Percentiles rank a stretch among this genome's conserved stretches.
phyloP scores from a whole-genome alignment of 2,797 vertebrate genomes.

The Saxicola maurus region DNA sequence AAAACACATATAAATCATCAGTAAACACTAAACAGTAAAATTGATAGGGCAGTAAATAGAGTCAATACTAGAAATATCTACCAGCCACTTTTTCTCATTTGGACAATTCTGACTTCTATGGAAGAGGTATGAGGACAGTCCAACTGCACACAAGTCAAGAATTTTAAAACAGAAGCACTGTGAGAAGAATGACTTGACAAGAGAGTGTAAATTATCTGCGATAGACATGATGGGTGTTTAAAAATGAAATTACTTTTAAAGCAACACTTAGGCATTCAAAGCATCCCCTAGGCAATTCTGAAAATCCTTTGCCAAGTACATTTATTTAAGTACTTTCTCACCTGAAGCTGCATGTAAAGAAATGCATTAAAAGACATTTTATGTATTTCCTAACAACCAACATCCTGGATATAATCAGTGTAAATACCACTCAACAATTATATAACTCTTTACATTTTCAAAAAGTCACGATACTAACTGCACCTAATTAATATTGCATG shows the following conservation, averaged over 20 bases:
- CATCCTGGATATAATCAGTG: slow-evolving; percentile 1
- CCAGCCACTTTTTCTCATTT: not conserved
- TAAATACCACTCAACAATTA: slow-evolving; percentile 11
- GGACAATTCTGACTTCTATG: not conserved
- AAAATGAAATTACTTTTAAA: not conserved
- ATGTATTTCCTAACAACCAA: not conserved
- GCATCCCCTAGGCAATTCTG: not conserved
- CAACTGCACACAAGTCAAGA: not conserved
- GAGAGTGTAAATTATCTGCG: not conserved
- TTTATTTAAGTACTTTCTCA: not conserved
- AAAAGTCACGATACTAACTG: not conserved
- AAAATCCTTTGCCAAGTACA: not conserved
- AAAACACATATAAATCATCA: not conserved
- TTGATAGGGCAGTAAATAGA: not conserved
- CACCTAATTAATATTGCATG: slow-evolving; percentile 6
- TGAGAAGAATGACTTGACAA: not conserved
- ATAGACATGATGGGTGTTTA: not conserved
- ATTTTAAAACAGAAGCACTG: not conserved
- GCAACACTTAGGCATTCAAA: not conserved
- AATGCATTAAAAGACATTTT: not conserved
- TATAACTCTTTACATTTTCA: not conserved
- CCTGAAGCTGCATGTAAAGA: not conserved
- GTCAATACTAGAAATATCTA: not conserved
- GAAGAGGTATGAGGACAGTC: not conserved
- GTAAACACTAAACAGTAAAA: not conserved